Percentiles rank a stretch among this genome's conserved stretches.
Evolutionary conservation across 2,888 invertebrate species (phyloP).

Genomic region (Octodonta nipae): DNA sequence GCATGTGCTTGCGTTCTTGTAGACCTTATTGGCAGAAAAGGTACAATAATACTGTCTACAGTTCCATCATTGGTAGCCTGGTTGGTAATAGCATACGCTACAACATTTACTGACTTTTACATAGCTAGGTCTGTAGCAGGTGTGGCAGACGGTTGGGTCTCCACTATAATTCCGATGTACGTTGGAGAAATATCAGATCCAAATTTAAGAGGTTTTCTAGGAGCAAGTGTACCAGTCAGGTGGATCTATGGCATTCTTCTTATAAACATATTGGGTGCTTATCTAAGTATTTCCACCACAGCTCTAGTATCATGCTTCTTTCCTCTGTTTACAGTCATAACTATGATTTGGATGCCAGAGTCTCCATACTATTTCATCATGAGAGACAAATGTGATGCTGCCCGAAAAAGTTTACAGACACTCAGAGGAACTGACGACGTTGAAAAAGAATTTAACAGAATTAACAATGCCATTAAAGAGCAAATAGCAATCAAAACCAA

Average conservation of each 20-base stretch:
- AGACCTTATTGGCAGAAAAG: not conserved
- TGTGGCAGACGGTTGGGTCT: conserved; percentile 7
- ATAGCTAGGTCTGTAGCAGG: not conserved
- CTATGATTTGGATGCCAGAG: conserved; percentile 55
- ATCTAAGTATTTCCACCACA: conserved; percentile 3
- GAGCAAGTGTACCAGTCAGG: conserved; percentile 7
- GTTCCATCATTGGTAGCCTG: not conserved
- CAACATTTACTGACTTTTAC: not conserved
- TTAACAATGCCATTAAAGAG: conserved; percentile 39
- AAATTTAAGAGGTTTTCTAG: conserved; percentile 11
- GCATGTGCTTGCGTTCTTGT: not conserved
- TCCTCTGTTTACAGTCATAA: too few species aligned
- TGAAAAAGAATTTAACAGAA: conserved; percentile 38
- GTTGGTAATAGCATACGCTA: not conserved
- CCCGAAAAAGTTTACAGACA: conserved; percentile 46
- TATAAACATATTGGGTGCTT: conserved; percentile 7
- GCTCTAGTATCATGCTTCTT: conserved; percentile 17
- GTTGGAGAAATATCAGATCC: conserved; percentile 11
- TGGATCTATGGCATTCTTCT: conserved; percentile 10
- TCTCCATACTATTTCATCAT: conserved; percentile 51
- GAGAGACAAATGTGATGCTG: conserved; percentile 43
- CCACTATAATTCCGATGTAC: conserved; percentile 10
- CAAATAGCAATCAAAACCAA: conserved; percentile 26
- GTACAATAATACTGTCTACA: not conserved
- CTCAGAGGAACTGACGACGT: conserved; percentile 40